These are phyloP conservation scores for Cataglyphis hispanica DNA, from an alignment of 1,140 invertebrate genomes.

Conservation along the genomic window DNA sequence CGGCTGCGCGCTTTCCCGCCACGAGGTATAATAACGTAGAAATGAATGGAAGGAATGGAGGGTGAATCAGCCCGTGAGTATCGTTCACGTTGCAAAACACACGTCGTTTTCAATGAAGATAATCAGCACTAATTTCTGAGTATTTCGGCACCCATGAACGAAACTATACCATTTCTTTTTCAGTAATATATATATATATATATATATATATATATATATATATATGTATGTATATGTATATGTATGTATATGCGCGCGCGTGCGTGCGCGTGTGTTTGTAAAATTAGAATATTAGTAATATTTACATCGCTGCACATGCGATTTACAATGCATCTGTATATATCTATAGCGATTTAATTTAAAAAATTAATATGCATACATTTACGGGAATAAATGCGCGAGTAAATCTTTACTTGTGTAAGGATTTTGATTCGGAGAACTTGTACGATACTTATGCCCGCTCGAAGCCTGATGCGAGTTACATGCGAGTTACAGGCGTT, in stretches of 20 bases:
- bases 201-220: too few relatives aligned
- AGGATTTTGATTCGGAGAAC: background rate
- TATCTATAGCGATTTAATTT: background rate
- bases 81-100: slow-evolving; percentile 43
- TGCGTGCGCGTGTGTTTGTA: too few relatives aligned
- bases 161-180: background rate
- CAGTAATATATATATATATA: too few relatives aligned
- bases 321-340: background rate
- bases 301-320: background rate
- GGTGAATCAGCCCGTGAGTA: slow-evolving; percentile 47
- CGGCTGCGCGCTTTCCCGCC: slow-evolving; percentile 54
- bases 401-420: background rate
- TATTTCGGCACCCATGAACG: background rate
- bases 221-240: too few relatives aligned
- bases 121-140: background rate
- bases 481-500: slow-evolving; percentile 30
- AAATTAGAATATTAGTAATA: slow-evolving; percentile 2
- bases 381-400: background rate
- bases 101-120: slow-evolving; percentile 28
- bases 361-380: background rate
- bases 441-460: slow-evolving; percentile 31
- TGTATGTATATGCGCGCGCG: too few relatives aligned
- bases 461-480: slow-evolving; percentile 9
- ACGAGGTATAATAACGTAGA: slow-evolving; percentile 55
- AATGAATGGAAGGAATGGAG: slow-evolving; percentile 45